Evolutionary conservation across 2,888 invertebrate species (phyloP).

Genomic region (Nudaria mundana): DNA sequence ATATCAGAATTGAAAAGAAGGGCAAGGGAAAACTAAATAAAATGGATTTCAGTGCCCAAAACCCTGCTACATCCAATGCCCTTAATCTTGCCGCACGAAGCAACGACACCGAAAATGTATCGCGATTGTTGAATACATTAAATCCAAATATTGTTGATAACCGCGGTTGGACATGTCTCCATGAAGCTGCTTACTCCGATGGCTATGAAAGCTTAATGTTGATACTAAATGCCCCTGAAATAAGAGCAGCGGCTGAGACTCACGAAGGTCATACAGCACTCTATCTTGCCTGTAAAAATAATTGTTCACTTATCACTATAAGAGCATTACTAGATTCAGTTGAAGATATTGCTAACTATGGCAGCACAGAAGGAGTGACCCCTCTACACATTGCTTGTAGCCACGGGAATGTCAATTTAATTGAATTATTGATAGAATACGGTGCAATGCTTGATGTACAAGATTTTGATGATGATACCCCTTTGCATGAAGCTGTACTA

Average conservation of each 20-base stretch:
- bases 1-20: no score
- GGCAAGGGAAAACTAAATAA: no score
- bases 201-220: slow-evolving; percentile 58
- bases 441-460: slow-evolving; percentile 66
- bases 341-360: slow-evolving; percentile 64
- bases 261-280: slow-evolving; percentile 75
- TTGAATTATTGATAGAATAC: slow-evolving; percentile 61
- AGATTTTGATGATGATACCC: slow-evolving; percentile 76
- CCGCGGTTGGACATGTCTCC: slow-evolving; percentile 77
- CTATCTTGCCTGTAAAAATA: slow-evolving; percentile 64
- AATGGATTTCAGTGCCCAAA: slow-evolving; percentile 78
- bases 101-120: slow-evolving; percentile 57
- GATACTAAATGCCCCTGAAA: slow-evolving; percentile 57
- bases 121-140: slow-evolving; percentile 58
- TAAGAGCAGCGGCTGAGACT: slow-evolving; percentile 60
- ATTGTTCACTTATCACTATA: slow-evolving; percentile 55
- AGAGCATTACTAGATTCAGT: slow-evolving; percentile 56
- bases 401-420: slow-evolving; percentile 60
- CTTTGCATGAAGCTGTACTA: slow-evolving; percentile 69
- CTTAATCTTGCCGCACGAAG: slow-evolving; percentile 63
- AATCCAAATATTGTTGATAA: slow-evolving; percentile 75
- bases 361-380: slow-evolving; percentile 70
- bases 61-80: slow-evolving; percentile 70
- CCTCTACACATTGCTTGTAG: slow-evolving; percentile 66
- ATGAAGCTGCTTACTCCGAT: slow-evolving; percentile 72